phyloP scores from a whole-genome alignment of 2,888 invertebrate species.

The Macrosiphum euphorbiae region DNA sequence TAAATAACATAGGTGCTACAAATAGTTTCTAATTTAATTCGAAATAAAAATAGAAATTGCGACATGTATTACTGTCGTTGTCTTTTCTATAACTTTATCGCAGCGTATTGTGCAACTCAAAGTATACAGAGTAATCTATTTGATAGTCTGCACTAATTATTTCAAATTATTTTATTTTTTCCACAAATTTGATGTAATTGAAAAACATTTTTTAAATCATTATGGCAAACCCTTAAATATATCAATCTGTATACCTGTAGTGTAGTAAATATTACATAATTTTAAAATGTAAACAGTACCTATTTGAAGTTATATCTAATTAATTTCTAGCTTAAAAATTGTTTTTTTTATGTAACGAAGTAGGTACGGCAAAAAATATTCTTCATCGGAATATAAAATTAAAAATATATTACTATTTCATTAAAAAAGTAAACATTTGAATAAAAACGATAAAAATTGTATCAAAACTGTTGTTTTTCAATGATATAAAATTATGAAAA shows the following conservation, averaged over 20 bases:
- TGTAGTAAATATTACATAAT: neutral
- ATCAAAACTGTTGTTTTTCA: neutral
- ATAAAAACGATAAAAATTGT: neutral
- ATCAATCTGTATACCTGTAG: no score
- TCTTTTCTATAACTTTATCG: neutral
- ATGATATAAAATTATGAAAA: neutral
- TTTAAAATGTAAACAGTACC: neutral
- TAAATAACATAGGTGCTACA: neutral
- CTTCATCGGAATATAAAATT: neutral
- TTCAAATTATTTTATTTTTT: no score
- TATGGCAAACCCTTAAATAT: no score
- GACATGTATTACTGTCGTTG: neutral
- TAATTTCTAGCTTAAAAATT: neutral
- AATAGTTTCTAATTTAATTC: slow-evolving; percentile 7
- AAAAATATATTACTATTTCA: neutral
- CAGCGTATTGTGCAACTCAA: neutral
- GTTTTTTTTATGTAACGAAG: neutral
- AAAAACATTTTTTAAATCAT: neutral
- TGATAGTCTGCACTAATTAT: neutral
- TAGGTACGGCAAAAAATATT: neutral
- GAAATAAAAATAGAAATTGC: neutral
- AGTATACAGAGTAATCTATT: neutral
- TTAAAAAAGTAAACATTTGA: neutral
- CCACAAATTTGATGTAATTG: neutral
- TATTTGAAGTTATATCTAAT: neutral